These are phyloP conservation scores for Lepilemur septentrionalis DNA, from an alignment of 2,797 vertebrate genomes.

Conservation along the genomic window DNA sequence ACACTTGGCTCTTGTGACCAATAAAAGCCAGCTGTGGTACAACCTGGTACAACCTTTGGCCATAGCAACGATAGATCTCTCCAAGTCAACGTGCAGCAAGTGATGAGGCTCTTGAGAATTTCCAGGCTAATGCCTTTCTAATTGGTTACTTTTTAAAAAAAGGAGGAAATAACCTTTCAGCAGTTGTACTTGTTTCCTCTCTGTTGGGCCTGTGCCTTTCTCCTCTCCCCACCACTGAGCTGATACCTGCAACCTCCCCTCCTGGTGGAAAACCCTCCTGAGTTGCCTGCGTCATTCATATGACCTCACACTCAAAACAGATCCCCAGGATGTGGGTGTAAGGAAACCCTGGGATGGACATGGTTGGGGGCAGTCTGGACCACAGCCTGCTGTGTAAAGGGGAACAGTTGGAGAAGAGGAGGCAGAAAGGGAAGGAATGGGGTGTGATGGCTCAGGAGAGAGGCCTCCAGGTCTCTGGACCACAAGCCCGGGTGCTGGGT, in stretches of 20 bases:
- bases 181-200: not conserved
- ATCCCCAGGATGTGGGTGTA: not conserved
- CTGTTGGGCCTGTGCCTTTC: not conserved
- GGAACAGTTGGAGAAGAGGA: not conserved
- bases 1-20: not conserved
- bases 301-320: not conserved
- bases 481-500: not conserved
- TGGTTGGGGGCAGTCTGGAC: not conserved
- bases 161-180: not conserved
- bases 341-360: not conserved
- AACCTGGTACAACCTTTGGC: not conserved
- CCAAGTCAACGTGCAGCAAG: not conserved
- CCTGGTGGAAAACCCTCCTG: not conserved
- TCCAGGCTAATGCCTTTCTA: not conserved
- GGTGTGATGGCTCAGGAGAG: not conserved
- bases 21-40: not conserved
- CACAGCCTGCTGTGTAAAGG: not conserved
- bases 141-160: not conserved
- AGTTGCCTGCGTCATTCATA: not conserved
- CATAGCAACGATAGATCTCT: not conserved
- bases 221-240: not conserved
- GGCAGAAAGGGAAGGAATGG: not conserved
- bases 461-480: no score
- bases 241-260: not conserved
- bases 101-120: not conserved